Percentiles rank a stretch among this genome's conserved stretches.
phyloP scores from a whole-genome alignment of 2,113 vertebrate genomes.

The Oostethus manadensis region DNA sequence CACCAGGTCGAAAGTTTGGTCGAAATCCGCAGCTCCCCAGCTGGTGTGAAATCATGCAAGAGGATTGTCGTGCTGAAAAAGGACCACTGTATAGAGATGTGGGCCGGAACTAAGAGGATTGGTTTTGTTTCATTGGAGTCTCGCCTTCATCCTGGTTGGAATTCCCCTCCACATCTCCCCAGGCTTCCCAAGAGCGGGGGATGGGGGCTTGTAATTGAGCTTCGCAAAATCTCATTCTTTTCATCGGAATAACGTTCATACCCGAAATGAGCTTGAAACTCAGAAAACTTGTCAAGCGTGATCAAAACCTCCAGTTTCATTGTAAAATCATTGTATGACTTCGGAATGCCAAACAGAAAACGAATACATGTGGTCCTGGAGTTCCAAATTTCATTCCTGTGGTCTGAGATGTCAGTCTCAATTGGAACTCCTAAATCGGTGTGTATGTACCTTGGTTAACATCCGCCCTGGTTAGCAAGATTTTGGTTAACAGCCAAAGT shows the following conservation, averaged over 20 bases:
- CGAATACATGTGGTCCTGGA: too few species aligned
- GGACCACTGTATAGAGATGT: conserved; percentile 68
- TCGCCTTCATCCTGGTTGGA: conserved; percentile 79
- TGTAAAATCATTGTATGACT: too few species aligned
- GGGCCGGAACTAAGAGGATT: conserved; percentile 82
- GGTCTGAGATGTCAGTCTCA: too few species aligned
- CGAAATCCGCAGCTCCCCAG: conserved; percentile 46
- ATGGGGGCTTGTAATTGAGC: conserved; percentile 59
- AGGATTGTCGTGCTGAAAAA: conserved; percentile 60
- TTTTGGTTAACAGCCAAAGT: too few species aligned
- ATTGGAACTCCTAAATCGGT: too few species aligned
- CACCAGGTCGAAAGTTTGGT: conserved; percentile 42
- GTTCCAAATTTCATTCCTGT: too few species aligned
- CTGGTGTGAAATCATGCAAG: conserved; percentile 62
- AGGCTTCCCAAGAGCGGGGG: conserved; percentile 61
- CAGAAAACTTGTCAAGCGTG: too few species aligned
- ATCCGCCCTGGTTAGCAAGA: too few species aligned
- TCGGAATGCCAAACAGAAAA: too few species aligned
- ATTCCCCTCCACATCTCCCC: conserved; percentile 75
- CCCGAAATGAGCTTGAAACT: conserved; percentile 19
- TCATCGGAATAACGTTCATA: conserved; percentile 41
- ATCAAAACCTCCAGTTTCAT: too few species aligned
- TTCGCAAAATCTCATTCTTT: conserved; percentile 47
- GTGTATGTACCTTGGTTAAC: too few species aligned
- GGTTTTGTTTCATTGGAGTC: conserved; percentile 81